These are phyloP conservation scores for Erethizon dorsatum DNA, from an alignment of 2,797 vertebrate genomes.

Conservation along the genomic window DNA sequence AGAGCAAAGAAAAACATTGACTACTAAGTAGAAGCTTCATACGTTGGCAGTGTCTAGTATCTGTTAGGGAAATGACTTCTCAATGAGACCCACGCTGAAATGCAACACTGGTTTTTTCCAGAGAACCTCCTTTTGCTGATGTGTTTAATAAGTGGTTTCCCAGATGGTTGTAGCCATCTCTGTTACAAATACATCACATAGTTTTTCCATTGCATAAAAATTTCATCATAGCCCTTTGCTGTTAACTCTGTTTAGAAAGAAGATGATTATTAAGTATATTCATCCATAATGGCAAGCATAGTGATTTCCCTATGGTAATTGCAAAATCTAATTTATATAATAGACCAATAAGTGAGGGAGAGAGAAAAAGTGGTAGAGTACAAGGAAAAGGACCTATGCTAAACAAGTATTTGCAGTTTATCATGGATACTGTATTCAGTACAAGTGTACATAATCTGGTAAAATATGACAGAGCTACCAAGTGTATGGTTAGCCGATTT, in stretches of 20 bases:
- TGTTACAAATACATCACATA: constrained; percentile 68
- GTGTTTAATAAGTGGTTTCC: constrained; percentile 59
- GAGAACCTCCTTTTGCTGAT: not conserved
- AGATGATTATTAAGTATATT: constrained; percentile 77
- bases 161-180: constrained; percentile 24
- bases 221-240: constrained; percentile 71
- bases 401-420: not conserved
- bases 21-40: constrained; percentile 54
- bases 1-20: constrained; percentile 45
- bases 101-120: not conserved
- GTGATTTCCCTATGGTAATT: constrained; percentile 60
- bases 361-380: not conserved
- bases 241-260: constrained; percentile 76
- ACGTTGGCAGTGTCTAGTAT: not conserved
- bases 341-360: constrained; percentile 47
- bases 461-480: constrained; percentile 21
- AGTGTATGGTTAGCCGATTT: constrained; percentile 22
- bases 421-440: not conserved
- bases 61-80: constrained; percentile 41
- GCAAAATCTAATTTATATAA: constrained; percentile 76
- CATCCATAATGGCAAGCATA: constrained; percentile 72
- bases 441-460: not conserved
- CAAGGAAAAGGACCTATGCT: not conserved
- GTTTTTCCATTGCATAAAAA: constrained; percentile 56
- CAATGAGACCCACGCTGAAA: constrained; percentile 18